phyloP scores from a whole-genome alignment of 2,113 vertebrate species.

The Corythoichthys intestinalis region DNA sequence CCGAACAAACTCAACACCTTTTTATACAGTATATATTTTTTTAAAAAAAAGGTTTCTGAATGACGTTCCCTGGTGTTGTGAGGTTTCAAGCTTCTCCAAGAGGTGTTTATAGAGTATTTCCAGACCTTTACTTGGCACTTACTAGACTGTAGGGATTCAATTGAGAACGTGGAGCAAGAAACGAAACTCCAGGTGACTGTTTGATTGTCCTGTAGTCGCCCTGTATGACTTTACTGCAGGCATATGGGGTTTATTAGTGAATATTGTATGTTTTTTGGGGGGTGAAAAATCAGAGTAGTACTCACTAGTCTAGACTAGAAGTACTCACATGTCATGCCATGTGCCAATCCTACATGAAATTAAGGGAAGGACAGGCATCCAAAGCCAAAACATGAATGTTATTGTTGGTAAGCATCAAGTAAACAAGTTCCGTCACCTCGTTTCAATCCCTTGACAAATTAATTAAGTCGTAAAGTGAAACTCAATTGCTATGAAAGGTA shows the following conservation, averaged over 20 bases:
- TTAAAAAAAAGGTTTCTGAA: constrained; percentile 17
- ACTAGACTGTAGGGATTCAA: constrained; percentile 14
- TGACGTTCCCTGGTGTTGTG: constrained; percentile 3
- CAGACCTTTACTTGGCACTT: constrained; percentile 32
- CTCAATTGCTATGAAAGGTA: not conserved
- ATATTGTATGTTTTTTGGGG: not conserved
- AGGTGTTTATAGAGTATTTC: constrained; percentile 41
- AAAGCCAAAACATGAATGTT: not conserved
- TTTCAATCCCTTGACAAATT: not conserved
- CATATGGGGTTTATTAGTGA: not conserved
- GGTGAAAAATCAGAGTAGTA: too few species aligned
- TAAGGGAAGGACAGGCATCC: not conserved
- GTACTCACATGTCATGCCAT: too few species aligned
- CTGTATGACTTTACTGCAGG: not conserved
- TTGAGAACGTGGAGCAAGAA: constrained; percentile 19
- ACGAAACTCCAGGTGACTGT: not conserved
- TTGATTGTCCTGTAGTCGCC: constrained; percentile 11
- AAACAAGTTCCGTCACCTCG: not conserved
- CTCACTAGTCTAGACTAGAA: too few species aligned
- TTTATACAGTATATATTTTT: not conserved
- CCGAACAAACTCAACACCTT: constrained; percentile 5
- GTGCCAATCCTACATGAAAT: not conserved
- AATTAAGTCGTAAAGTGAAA: not conserved
- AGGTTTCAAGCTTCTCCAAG: not conserved
- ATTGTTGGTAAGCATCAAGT: not conserved